phyloP scores from a whole-genome alignment of 64 coral and sea anemone species.

The Stichodactyla mertensii region DNA sequence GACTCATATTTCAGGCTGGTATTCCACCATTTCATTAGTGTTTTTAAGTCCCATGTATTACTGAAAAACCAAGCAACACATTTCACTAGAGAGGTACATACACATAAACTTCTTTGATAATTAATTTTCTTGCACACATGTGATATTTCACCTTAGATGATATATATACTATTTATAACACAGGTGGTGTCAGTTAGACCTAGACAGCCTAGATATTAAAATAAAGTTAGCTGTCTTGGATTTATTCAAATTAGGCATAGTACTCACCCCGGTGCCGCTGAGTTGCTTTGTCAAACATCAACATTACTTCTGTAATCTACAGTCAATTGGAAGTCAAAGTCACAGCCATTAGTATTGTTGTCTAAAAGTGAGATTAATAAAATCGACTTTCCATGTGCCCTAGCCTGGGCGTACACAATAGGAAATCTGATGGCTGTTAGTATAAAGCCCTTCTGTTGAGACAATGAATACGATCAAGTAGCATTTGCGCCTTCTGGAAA shows the following conservation, averaged over 20 bases:
- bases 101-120: not conserved
- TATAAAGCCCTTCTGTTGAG: not conserved
- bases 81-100: too few relatives aligned
- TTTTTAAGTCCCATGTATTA: too few relatives aligned
- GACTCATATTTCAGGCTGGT: too few relatives aligned
- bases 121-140: not conserved
- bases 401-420: not conserved
- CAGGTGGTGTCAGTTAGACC: not conserved
- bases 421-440: not conserved
- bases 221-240: slow-evolving; percentile 1
- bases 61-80: too few relatives aligned
- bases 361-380: not conserved
- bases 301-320: slow-evolving; percentile 65
- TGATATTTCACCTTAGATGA: not conserved
- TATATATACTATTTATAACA: not conserved
- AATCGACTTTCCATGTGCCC: not conserved
- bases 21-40: too few relatives aligned
- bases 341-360: not conserved
- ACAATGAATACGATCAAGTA: not conserved
- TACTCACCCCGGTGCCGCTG: slow-evolving; percentile 72
- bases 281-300: slow-evolving; percentile 75
- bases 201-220: not conserved
- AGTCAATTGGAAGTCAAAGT: slow-evolving; percentile 18
- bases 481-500: not conserved
- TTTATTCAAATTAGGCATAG: not conserved